Percentiles rank a stretch among this genome's conserved stretches.
Evolutionary conservation across 2,797 vertebrate species (phyloP).

Genomic region (Remorina albescens): DNA sequence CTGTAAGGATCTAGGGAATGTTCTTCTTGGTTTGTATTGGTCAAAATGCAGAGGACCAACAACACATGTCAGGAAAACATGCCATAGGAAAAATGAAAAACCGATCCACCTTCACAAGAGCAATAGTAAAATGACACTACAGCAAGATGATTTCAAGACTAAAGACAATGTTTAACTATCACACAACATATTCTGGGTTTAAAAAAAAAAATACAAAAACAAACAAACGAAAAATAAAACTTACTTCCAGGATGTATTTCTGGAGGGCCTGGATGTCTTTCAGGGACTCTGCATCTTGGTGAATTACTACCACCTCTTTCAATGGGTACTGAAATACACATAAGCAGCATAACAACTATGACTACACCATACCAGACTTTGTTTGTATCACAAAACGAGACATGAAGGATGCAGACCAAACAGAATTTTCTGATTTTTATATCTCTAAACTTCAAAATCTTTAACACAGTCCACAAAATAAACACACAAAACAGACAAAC

Average conservation of each 20-base stretch:
- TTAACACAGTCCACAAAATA: not conserved
- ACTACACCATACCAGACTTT: not conserved
- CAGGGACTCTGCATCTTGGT: constrained; percentile 93
- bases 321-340: constrained; percentile 90
- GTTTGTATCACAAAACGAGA: not conserved
- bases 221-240: constrained; percentile 25
- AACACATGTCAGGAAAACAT: not conserved
- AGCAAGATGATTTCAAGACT: not conserved
- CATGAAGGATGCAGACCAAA: not conserved
- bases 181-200: not conserved
- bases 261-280: constrained; percentile 91
- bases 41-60: constrained; percentile 1
- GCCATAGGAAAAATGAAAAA: constrained; percentile 10
- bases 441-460: not conserved
- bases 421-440: not conserved
- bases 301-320: constrained; percentile 97
- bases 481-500: no score
- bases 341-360: not conserved
- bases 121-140: not conserved
- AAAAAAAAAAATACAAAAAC: no score
- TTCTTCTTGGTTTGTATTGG: no score
- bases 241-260: constrained; percentile 97
- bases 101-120: not conserved
- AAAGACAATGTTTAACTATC: not conserved
- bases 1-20: not conserved